Conservation (phyloP, 2,888 invertebrate genomes). For the Melanophora roralis region DNA sequence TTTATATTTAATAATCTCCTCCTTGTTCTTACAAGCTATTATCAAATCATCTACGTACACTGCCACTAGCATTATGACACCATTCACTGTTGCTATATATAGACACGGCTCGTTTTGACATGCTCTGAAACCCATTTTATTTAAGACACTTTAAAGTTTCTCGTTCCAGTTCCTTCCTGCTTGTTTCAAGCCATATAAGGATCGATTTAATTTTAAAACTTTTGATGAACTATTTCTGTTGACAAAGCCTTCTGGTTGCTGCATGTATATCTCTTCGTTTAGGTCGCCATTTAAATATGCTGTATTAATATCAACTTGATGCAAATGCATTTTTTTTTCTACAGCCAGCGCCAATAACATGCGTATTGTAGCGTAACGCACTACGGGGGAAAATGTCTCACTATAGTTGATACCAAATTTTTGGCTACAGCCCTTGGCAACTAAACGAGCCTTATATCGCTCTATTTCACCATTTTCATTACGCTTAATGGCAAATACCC, state of each 20-base stretch:
- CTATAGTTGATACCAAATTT: neutral
- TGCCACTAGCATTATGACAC: conserved; percentile 33
- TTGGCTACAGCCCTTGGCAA: neutral
- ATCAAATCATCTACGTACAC: conserved; percentile 53
- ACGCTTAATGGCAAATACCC: too few relatives aligned
- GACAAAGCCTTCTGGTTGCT: conserved; percentile 51
- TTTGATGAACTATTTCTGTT: conserved; percentile 4
- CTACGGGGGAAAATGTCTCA: conserved; percentile 59
- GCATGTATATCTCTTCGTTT: conserved; percentile 57
- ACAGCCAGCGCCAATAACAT: conserved; percentile 56
- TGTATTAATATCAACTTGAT: conserved; percentile 59
- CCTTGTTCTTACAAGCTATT: conserved; percentile 42
- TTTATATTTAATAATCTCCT: conserved; percentile 26
- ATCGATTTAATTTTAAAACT: conserved; percentile 59
- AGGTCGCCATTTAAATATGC: conserved; percentile 59
- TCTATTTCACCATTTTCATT: conserved; percentile 47
- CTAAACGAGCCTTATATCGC: conserved; percentile 40
- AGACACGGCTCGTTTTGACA: conserved; percentile 54
- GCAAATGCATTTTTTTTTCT: conserved; percentile 48
- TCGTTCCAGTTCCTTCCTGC: conserved; percentile 64
- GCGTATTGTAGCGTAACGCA: conserved; percentile 53
- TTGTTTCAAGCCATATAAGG: conserved; percentile 65
- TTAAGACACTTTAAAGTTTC: conserved; percentile 56
- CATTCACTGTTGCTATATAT: conserved; percentile 27
- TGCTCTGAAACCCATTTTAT: conserved; percentile 35